Percentiles rank a stretch among this genome's conserved stretches.
Evolutionary conservation across 2,888 invertebrate genomes (phyloP).

Genomic region (Himalopsyche anomala): DNA sequence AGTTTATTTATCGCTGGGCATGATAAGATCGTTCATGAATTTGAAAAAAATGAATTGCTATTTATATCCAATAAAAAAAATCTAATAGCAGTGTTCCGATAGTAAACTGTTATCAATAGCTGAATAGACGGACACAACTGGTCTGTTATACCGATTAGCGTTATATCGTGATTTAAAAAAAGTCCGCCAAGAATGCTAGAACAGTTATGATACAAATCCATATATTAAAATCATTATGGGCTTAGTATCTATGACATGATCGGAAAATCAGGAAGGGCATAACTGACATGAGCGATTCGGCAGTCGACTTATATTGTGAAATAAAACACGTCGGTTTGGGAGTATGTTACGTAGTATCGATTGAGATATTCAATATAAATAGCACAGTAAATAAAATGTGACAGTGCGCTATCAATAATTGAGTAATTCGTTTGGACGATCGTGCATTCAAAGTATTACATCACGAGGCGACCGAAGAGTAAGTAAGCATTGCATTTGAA

Average conservation of each 20-base stretch:
- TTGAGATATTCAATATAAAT: neutral
- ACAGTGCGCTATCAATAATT: too few relatives aligned
- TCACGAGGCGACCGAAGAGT: too few relatives aligned
- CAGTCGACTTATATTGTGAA: neutral
- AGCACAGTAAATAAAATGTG: neutral
- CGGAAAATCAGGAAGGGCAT: slow-evolving; percentile 17
- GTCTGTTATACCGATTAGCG: slow-evolving; percentile 53
- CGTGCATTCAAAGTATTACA: too few relatives aligned
- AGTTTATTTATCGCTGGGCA: too few relatives aligned
- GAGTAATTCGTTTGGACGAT: too few relatives aligned
- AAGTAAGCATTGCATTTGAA: too few relatives aligned
- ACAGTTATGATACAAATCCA: slow-evolving; percentile 45
- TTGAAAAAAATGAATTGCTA: too few relatives aligned
- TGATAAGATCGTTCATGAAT: too few relatives aligned
- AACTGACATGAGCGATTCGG: neutral
- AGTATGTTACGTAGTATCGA: neutral
- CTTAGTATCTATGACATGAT: slow-evolving; percentile 28
- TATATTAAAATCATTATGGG: neutral
- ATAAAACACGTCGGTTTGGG: neutral
- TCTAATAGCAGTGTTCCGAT: neutral
- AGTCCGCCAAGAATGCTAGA: slow-evolving; percentile 39
- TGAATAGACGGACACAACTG: slow-evolving; percentile 3
- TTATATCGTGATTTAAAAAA: slow-evolving; percentile 44
- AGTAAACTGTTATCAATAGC: slow-evolving; percentile 37
- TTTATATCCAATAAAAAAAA: too few relatives aligned